Percentiles rank a stretch among this genome's conserved stretches.
Evolutionary conservation across 2,797 vertebrate genomes (phyloP).

Genomic region (Melopsittacus undulatus): DNA sequence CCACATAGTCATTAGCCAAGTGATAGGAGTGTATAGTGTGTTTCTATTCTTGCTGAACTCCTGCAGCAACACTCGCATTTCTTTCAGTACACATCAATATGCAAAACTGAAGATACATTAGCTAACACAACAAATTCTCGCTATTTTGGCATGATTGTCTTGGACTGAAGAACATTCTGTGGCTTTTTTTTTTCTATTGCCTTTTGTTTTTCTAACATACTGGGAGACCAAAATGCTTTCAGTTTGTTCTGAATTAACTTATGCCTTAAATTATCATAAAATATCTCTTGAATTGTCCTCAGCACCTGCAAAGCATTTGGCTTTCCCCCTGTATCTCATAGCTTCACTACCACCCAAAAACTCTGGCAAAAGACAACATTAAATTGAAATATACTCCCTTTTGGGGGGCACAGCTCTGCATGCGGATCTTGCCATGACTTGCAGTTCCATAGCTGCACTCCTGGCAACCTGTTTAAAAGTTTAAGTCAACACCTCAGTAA

Average conservation of each 20-base stretch:
- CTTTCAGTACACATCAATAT: not conserved
- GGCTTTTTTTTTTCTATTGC: constrained; percentile 1
- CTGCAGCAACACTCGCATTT: not conserved
- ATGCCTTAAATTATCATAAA: constrained; percentile 15
- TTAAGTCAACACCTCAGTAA: not conserved
- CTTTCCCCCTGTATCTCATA: not conserved
- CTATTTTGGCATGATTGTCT: constrained; percentile 42
- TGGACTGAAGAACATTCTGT: constrained; percentile 39
- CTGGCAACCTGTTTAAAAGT: not conserved
- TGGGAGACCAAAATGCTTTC: constrained; percentile 28
- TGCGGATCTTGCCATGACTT: not conserved
- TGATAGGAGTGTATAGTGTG: not conserved
- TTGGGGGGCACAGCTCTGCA: not conserved
- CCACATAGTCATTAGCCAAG: not conserved
- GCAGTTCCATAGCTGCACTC: not conserved
- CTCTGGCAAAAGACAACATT: not conserved
- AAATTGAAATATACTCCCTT: not conserved
- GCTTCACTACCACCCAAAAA: not conserved
- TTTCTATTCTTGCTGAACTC: not conserved
- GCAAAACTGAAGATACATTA: not conserved
- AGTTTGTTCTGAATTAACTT: constrained; percentile 34
- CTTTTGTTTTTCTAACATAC: constrained; percentile 60
- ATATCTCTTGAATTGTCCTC: constrained; percentile 33
- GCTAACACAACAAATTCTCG: not conserved
- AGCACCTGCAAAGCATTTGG: constrained; percentile 59